Evolutionary conservation across 2,113 vertebrate genomes (phyloP), one percentile per base, ranked within the genome.

Genomic region (Pholis gunnellus): DNA sequence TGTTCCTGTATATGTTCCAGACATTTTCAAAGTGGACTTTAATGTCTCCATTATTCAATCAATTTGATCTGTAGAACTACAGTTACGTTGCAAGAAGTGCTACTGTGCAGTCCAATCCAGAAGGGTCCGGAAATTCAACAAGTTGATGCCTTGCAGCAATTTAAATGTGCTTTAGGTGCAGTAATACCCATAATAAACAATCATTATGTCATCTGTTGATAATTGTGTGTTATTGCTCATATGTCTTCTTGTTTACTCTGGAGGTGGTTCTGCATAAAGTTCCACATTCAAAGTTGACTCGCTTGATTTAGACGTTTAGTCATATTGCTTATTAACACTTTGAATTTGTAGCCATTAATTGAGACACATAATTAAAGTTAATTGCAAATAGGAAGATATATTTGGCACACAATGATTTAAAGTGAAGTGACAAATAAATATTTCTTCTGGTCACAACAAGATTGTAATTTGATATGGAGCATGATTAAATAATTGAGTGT

Each of bases 311-410:
- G 27, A 59, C 34, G 42, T 40, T 11, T 7, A 1, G 50, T 48
- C 31, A 73, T 67, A 75, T 57, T 70, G 65, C 25, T 75, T 25
- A 65, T 75, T 25, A 65, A 60, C 78, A 27, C 5, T 34, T 64
- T 69, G 31, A 6, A 76, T 68, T 59, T 70, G 57, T 42, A 56
- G 48, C 20, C 11, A 56, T 65, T 77, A 57, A 63, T 40, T 67
- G 5, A 61, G 11, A 52, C 10, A 48, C 15, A 48, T 67, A 38
- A 68, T 73, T 31, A 69, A 66, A 69, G 38, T 72, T 36, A 52
- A 77, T 11, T 75, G 64, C 20, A 29, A 72, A 44, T 25, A 36
- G 4, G 7, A 14, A 36, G 56, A 34, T 48, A 10, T 22, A 34
- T 79, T 46, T 46, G 2, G 0, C 42, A 59, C 3, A 18, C 4